A percentile compares a stretch with the other conserved stretches of the same genome.
Conservation (phyloP, 1,140 invertebrate genomes). For the Pteromalus puparum region DNA sequence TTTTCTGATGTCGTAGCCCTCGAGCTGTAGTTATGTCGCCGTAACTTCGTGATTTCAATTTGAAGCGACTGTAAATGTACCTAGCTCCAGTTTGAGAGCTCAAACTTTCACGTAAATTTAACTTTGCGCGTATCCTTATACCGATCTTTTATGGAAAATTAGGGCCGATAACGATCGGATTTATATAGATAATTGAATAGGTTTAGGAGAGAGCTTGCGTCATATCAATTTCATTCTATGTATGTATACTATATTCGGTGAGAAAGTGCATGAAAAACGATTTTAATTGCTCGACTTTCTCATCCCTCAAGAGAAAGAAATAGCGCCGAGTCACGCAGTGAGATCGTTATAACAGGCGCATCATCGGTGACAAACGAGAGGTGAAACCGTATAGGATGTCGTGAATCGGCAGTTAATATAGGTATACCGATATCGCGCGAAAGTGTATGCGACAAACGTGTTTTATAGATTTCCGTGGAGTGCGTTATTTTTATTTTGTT, state of each 20-base stretch:
- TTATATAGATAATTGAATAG: no score
- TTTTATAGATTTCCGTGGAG: not conserved
- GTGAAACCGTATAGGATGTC: not conserved
- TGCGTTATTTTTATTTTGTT: not conserved
- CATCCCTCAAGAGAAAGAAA: not conserved
- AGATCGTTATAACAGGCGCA: not conserved
- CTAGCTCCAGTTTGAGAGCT: no score
- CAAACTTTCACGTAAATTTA: no score
- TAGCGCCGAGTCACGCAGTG: not conserved
- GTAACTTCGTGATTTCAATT: no score
- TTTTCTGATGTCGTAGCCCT: no score
- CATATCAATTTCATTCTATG: not conserved
- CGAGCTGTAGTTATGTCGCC: no score
- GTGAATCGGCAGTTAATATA: not conserved
- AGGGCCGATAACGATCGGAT: no score
- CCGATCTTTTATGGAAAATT: no score
- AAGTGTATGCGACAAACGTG: not conserved
- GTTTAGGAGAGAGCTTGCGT: not conserved
- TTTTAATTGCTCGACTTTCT: constrained; percentile 1
- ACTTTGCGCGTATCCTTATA: no score
- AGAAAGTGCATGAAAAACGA: not conserved
- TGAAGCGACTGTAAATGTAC: no score
- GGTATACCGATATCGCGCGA: not conserved
- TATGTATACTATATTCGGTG: not conserved
- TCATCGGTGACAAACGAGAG: constrained; percentile 3